Conservation (phyloP, 2,113 vertebrate genomes). For the Xiphophorus maculatus region DNA sequence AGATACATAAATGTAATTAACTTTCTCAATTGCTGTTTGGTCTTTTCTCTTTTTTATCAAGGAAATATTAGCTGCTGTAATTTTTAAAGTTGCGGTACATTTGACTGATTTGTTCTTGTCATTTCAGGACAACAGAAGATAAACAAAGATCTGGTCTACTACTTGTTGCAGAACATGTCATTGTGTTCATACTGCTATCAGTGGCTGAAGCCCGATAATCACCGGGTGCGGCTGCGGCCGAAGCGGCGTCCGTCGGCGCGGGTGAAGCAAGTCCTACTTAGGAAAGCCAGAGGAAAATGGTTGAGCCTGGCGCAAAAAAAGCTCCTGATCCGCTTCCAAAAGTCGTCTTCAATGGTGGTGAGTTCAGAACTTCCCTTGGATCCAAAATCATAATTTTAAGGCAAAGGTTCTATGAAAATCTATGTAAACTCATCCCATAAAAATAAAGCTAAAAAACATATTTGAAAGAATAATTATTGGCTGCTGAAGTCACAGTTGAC, state of each 20-base stretch:
- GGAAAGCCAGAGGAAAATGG: conserved; percentile 73
- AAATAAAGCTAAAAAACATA: no score
- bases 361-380: conserved; percentile 30
- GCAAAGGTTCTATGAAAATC: no score
- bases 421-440: no score
- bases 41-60: no score
- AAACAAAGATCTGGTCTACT: neutral
- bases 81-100: neutral
- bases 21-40: no score
- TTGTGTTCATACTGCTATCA: conserved; percentile 89
- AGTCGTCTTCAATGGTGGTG: conserved; percentile 86
- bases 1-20: no score
- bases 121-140: conserved; percentile 1
- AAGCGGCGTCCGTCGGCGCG: conserved; percentile 81
- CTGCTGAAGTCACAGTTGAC: no score
- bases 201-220: conserved; percentile 82
- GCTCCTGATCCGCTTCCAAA: conserved; percentile 84
- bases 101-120: neutral
- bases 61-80: no score
- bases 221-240: conserved; percentile 84
- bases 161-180: conserved; percentile 37
- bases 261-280: conserved; percentile 83
- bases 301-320: conserved; percentile 85
- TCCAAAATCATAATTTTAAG: neutral
- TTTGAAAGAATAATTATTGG: no score